Conservation (phyloP, 1,140 invertebrate genomes). For the Argopecten irradians region DNA sequence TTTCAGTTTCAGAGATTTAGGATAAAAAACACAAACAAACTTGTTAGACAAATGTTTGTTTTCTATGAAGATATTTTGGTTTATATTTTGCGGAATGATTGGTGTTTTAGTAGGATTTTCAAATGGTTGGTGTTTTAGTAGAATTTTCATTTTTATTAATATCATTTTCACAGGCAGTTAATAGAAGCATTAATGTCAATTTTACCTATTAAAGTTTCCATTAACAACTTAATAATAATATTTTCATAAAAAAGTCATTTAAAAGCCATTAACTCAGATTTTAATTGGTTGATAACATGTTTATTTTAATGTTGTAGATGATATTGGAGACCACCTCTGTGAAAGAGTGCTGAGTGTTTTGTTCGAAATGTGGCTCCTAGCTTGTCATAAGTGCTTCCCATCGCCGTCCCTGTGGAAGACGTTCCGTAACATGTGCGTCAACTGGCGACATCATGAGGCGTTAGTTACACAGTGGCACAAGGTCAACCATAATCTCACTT, state of each 20-base stretch:
- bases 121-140: too few species aligned
- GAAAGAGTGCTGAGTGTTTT: constrained; percentile 93
- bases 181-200: too few species aligned
- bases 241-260: not conserved
- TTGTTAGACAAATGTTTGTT: too few species aligned
- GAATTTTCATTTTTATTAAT: too few species aligned
- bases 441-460: constrained; percentile 94
- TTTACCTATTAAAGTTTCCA: too few species aligned
- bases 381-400: constrained; percentile 93
- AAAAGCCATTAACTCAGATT: not conserved
- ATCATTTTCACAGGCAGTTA: too few species aligned
- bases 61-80: too few species aligned
- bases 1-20: too few species aligned
- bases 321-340: constrained; percentile 95
- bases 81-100: too few species aligned
- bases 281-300: not conserved
- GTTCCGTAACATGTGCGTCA: constrained; percentile 91
- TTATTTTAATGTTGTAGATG: constrained; percentile 80
- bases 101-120: too few species aligned
- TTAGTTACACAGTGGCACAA: constrained; percentile 95
- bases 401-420: constrained; percentile 97
- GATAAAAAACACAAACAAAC: too few species aligned
- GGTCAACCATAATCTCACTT: constrained; percentile 92
- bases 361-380: constrained; percentile 96
- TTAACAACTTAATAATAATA: too few species aligned